Conservation (phyloP, 2,113 vertebrate genomes). For the Puntigrus tetrazona region DNA sequence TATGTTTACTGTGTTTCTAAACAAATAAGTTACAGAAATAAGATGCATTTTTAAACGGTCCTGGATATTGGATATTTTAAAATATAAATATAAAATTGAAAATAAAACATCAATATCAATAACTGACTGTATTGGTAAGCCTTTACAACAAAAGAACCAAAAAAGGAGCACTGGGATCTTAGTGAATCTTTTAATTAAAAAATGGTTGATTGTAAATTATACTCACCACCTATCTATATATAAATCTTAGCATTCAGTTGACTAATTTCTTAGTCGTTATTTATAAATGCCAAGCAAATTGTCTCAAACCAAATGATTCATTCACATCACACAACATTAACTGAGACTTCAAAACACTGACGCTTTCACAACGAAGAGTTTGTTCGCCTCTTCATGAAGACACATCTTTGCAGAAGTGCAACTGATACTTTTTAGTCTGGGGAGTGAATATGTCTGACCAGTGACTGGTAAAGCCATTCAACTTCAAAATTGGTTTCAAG, state of each 20-base stretch:
- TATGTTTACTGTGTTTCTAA: not conserved
- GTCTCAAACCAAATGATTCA: not conserved
- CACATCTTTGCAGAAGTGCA: constrained; percentile 41
- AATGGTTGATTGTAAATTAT: not conserved
- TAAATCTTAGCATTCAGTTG: too few relatives aligned
- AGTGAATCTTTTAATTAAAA: not conserved
- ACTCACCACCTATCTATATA: not conserved
- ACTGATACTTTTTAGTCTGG: constrained; percentile 49
- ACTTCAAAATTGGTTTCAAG: constrained; percentile 57
- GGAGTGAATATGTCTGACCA: constrained; percentile 42
- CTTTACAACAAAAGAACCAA: not conserved
- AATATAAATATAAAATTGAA: not conserved
- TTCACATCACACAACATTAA: not conserved
- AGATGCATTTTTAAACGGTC: not conserved
- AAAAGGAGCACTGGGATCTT: not conserved
- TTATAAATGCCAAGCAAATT: not conserved
- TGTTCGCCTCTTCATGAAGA: not conserved
- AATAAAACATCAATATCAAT: not conserved
- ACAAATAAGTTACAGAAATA: not conserved
- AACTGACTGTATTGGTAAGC: not conserved
- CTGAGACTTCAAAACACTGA: not conserved
- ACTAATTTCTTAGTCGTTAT: not conserved
- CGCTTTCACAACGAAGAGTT: not conserved
- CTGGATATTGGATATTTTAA: too few relatives aligned
- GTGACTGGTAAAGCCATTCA: constrained; percentile 61